Percentiles rank a stretch among this genome's conserved stretches.
Evolutionary conservation across 2,113 vertebrate species (phyloP).

Genomic region (Myodes glareolus): DNA sequence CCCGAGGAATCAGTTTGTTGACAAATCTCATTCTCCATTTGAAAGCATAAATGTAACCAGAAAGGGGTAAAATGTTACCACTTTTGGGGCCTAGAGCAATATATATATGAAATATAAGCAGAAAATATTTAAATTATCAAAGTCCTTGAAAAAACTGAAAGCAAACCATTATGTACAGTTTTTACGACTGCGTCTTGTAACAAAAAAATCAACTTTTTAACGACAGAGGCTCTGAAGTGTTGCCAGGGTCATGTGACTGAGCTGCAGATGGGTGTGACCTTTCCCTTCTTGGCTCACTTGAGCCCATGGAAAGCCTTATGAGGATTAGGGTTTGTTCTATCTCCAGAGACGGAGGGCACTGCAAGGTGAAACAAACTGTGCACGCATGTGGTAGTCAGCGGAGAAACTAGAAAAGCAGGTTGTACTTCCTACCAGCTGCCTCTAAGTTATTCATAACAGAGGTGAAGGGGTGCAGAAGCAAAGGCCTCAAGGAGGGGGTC

Average conservation of each 20-base stretch:
- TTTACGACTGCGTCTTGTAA: constrained; percentile 90
- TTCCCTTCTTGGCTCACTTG: neutral
- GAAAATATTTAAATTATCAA: constrained; percentile 43
- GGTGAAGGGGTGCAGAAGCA: neutral
- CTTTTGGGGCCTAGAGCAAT: constrained; percentile 61
- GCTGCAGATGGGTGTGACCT: neutral
- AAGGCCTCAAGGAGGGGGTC: neutral
- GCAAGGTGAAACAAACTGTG: neutral
- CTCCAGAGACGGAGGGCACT: neutral
- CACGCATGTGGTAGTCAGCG: too few relatives aligned
- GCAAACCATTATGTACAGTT: constrained; percentile 88
- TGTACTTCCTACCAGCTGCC: neutral
- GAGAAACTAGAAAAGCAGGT: neutral
- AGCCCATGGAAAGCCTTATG: neutral
- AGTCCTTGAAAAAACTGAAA: constrained; percentile 86
- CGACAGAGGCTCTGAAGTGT: neutral
- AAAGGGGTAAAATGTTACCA: constrained; percentile 42
- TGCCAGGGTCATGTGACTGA: neutral
- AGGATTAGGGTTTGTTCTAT: neutral
- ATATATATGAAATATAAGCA: constrained; percentile 83
- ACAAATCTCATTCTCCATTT: neutral
- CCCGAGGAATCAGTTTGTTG: neutral
- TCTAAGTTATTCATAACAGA: neutral
- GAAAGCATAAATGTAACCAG: neutral
- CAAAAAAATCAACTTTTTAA: constrained; percentile 87